Evolutionary conservation across 2,888 invertebrate genomes (phyloP).

Genomic region (Polydrusus pterygomalis): DNA sequence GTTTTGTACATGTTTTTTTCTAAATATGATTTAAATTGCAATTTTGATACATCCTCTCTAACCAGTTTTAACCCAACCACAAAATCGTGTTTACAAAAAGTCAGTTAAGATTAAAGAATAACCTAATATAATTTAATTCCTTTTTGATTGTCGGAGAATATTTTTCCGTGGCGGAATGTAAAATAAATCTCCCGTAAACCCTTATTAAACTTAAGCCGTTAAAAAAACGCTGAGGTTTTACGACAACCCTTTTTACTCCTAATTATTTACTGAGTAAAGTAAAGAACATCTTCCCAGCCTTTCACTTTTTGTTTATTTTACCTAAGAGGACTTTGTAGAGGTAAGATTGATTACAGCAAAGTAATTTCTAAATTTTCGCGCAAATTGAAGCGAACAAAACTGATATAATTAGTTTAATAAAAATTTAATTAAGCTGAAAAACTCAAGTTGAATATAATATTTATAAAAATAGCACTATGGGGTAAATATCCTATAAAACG

Average conservation of each 20-base stretch:
- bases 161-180: neutral
- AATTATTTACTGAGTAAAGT: constrained; percentile 18
- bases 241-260: constrained; percentile 17
- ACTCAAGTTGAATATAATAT: neutral
- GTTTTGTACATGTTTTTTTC: too few species aligned
- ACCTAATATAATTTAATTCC: neutral
- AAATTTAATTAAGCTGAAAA: constrained; percentile 1
- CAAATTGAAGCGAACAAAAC: neutral
- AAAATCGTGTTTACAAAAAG: too few species aligned
- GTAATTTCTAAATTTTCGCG: constrained; percentile 11
- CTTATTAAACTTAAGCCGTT: constrained; percentile 3
- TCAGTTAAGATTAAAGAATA: neutral
- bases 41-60: too few species aligned
- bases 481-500: neutral
- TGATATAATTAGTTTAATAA: constrained; percentile 12
- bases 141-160: neutral
- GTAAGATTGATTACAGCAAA: constrained; percentile 11
- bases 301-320: constrained; percentile 19
- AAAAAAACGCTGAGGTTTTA: constrained; percentile 9
- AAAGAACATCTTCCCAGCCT: constrained; percentile 13
- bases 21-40: too few species aligned
- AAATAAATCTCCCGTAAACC: constrained; percentile 3
- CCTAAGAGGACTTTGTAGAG: constrained; percentile 8
- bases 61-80: too few species aligned
- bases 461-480: neutral